phyloP scores from a whole-genome alignment of 2,797 vertebrate species.

The Discoglossus pictus region DNA sequence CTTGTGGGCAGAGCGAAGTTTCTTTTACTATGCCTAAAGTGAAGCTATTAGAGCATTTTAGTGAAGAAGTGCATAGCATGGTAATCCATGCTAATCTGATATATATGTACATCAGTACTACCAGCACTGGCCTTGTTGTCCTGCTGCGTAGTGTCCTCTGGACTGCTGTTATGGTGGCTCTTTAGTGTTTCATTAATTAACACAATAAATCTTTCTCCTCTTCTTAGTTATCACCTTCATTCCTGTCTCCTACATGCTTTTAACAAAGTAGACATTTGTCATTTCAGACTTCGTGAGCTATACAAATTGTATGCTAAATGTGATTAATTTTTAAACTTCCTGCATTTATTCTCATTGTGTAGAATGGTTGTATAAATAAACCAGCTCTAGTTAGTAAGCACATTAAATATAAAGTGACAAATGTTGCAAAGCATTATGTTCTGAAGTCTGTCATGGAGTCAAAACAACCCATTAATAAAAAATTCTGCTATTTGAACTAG shows the following conservation, averaged over 20 bases:
- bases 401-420: too few species aligned
- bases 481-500: too few species aligned
- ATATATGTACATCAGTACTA: neutral
- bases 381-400: too few species aligned
- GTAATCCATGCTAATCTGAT: constrained; percentile 18
- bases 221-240: neutral
- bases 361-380: too few species aligned
- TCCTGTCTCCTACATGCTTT: constrained; percentile 1
- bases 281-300: neutral
- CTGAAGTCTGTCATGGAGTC: too few species aligned
- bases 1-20: neutral
- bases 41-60: constrained; percentile 4
- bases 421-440: too few species aligned
- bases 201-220: constrained; percentile 14
- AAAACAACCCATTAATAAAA: too few species aligned
- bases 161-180: constrained; percentile 4
- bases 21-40: neutral
- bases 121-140: neutral
- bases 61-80: neutral
- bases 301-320: neutral
- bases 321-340: neutral
- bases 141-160: neutral
- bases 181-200: constrained; percentile 23
- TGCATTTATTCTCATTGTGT: neutral
- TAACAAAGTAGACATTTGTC: neutral